Evolutionary conservation across 2,797 vertebrate species (phyloP).

Genomic region (Etheostoma nigrum): DNA sequence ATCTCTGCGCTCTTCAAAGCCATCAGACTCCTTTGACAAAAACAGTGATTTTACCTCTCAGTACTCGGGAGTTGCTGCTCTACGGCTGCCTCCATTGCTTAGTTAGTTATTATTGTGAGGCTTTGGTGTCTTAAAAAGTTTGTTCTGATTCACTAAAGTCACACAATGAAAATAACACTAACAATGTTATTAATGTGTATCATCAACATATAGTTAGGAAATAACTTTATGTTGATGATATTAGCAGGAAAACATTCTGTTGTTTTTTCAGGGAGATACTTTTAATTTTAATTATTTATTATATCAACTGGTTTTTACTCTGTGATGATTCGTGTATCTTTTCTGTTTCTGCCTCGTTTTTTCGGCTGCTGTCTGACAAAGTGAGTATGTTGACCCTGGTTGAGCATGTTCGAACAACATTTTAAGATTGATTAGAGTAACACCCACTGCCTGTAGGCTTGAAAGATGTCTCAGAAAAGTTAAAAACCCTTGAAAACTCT

Average conservation of each 20-base stretch:
- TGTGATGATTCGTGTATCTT: conserved; percentile 86
- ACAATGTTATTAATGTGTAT: no score
- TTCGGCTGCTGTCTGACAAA: conserved; percentile 86
- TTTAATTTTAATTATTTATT: no score
- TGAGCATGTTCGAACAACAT: background rate
- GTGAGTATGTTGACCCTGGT: conserved; percentile 83
- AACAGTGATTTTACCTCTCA: no score
- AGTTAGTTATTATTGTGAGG: no score
- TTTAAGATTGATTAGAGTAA: background rate
- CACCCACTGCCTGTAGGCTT: background rate
- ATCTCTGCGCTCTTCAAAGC: no score
- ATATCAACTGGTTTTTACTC: conserved; percentile 27
- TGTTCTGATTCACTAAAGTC: no score
- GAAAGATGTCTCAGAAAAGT: background rate
- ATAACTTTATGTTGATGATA: no score
- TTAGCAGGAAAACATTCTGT: background rate
- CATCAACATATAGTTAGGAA: background rate
- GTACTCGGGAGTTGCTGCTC: no score
- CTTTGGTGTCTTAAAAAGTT: no score
- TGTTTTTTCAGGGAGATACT: background rate
- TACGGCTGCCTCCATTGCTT: no score
- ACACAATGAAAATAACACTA: no score
- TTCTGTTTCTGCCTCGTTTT: conserved; percentile 84
- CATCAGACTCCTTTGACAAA: no score
- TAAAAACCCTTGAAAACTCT: background rate